Percentiles rank a stretch among this genome's conserved stretches.
phyloP scores from a whole-genome alignment of 2,797 vertebrate species.

The Xenopus petersii region DNA sequence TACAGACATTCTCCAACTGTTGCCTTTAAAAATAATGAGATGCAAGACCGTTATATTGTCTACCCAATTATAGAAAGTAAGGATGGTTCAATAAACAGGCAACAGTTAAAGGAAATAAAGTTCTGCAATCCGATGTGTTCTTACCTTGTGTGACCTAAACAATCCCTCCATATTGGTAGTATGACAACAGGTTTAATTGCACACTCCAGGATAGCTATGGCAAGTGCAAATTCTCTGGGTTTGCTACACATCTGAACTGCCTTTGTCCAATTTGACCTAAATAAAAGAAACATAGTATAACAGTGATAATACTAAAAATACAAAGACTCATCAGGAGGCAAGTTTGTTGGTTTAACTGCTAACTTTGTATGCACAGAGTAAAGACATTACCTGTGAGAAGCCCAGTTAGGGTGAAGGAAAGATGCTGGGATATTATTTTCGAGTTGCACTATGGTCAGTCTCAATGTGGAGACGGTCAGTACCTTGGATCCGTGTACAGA shows the following conservation, averaged over 20 bases:
- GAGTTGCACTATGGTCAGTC: conserved; percentile 92
- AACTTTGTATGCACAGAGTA: too few species aligned
- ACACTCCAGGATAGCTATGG: conserved; percentile 94
- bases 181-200: conserved; percentile 97
- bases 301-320: too few species aligned
- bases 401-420: conserved; percentile 97
- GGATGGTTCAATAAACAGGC: too few species aligned
- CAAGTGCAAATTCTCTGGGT: conserved; percentile 94
- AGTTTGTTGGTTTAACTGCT: too few species aligned
- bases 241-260: conserved; percentile 99
- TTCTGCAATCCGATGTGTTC: conserved; percentile 17
- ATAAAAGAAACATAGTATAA: conserved; percentile 6
- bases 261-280: conserved; percentile 97
- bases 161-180: conserved; percentile 94
- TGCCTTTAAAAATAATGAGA: too few species aligned
- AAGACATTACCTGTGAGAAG: conserved; percentile 85
- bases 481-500: conserved; percentile 90
- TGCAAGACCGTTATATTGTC: too few species aligned
- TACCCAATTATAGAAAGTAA: too few species aligned
- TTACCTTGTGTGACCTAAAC: conserved; percentile 93
- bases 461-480: conserved; percentile 88
- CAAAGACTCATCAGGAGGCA: too few species aligned
- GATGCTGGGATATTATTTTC: conserved; percentile 91
- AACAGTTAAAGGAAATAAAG: too few species aligned
- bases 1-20: too few species aligned